These are phyloP conservation scores for Phyllotreta cruciferae DNA, from an alignment of 2,888 invertebrate genomes.

Conservation along the genomic window DNA sequence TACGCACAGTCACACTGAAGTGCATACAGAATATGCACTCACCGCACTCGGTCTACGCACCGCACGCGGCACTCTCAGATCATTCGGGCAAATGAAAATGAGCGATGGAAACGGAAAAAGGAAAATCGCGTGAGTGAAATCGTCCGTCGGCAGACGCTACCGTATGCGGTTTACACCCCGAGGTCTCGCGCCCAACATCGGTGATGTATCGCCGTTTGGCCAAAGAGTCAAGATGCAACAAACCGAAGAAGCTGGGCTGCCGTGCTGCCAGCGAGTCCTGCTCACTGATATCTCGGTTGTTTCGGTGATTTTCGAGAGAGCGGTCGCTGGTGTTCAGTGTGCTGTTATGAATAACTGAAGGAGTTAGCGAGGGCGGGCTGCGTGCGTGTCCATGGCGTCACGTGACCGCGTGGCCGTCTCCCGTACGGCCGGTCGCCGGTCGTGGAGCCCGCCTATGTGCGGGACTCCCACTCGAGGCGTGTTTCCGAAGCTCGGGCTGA, in stretches of 20 bases:
- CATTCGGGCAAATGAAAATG: constrained; percentile 16
- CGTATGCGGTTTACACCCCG: constrained; percentile 26
- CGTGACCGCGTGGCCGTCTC: constrained; percentile 55
- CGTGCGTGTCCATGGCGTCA: constrained; percentile 63
- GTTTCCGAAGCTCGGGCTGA: constrained; percentile 37
- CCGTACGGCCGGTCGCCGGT: constrained; percentile 45
- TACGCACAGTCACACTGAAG: constrained; percentile 55
- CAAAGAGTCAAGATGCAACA: constrained; percentile 14
- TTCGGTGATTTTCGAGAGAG: constrained; percentile 29
- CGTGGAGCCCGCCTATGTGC: constrained; percentile 48
- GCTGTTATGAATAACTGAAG: constrained; percentile 48
- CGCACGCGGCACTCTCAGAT: constrained; percentile 47
- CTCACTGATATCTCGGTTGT: constrained; percentile 10
- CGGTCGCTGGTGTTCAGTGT: constrained; percentile 24
- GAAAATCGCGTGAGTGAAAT: constrained; percentile 3
- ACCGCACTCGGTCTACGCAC: constrained; percentile 35
- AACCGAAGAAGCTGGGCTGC: constrained; percentile 13
- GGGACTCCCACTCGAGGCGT: constrained; percentile 56
- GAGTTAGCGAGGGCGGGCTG: constrained; percentile 61
- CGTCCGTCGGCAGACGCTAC: constrained; percentile 25
- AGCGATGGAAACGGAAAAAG: constrained; percentile 4
- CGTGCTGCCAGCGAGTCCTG: constrained; percentile 25
- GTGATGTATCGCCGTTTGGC: constrained; percentile 16
- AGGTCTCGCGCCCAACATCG: constrained; percentile 26
- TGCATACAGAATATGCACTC: constrained; percentile 50